These are phyloP conservation scores for Calidris pygmaea DNA, from an alignment of 2,113 vertebrate genomes.

Conservation along the genomic window DNA sequence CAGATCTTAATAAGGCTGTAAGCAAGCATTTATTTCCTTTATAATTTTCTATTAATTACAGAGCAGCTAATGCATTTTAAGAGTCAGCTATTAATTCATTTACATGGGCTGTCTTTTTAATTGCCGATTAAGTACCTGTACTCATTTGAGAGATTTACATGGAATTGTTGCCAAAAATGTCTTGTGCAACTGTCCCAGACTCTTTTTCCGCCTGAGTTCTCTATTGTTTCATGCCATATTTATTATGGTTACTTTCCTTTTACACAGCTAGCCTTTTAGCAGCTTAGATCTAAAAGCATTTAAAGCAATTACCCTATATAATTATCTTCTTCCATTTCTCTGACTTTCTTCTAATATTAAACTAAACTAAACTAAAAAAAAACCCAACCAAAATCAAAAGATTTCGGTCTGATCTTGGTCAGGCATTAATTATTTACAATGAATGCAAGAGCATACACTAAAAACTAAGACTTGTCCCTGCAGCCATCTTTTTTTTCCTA, in stretches of 20 bases:
- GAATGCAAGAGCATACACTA: background rate
- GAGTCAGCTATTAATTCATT: conserved; percentile 61
- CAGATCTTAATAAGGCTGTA: conserved; percentile 43
- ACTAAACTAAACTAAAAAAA: background rate
- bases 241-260: conserved; percentile 21
- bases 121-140: conserved; percentile 58
- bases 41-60: conserved; percentile 64
- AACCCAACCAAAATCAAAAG: background rate
- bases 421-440: background rate
- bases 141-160: conserved; percentile 18
- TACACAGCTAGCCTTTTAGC: conserved; percentile 28
- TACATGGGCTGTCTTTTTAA: conserved; percentile 57
- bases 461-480: background rate
- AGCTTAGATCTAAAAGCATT: conserved; percentile 40
- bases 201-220: background rate
- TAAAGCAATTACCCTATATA: conserved; percentile 16
- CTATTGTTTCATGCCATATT: conserved; percentile 23
- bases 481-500: background rate
- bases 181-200: background rate
- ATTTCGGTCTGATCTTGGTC: background rate
- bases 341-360: background rate
- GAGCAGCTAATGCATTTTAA: conserved; percentile 45
- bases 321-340: conserved; percentile 23
- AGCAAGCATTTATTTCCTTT: conserved; percentile 47
- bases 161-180: conserved; percentile 42